Conservation (phyloP, 1,140 invertebrate species). For the Dendroctonus ponderosae region DNA sequence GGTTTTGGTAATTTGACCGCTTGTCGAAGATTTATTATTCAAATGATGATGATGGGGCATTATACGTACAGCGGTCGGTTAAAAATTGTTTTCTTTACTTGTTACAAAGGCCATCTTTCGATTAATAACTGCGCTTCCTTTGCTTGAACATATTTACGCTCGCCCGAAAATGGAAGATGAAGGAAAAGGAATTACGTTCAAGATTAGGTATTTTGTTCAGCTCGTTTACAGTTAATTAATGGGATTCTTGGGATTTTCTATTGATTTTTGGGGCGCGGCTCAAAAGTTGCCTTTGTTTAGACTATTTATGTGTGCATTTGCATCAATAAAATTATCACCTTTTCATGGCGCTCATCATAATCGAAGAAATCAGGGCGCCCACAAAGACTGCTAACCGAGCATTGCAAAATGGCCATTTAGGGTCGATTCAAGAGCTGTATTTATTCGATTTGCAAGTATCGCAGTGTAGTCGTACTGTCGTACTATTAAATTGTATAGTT, state of each 20-base stretch:
- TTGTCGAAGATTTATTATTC: constrained; percentile 34
- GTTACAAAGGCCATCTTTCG: constrained; percentile 6
- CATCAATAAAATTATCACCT: no score
- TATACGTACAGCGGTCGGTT: constrained; percentile 5
- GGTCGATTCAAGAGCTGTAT: neutral
- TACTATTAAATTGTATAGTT: constrained; percentile 8
- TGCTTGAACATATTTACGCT: no score
- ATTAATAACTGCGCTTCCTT: neutral
- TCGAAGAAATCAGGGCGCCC: neutral
- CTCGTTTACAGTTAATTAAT: no score
- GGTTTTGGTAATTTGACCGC: constrained; percentile 33
- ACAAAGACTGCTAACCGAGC: constrained; percentile 2
- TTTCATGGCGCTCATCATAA: no score
- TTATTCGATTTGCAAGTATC: constrained; percentile 8
- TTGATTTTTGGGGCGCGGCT: no score
- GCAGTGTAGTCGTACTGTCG: constrained; percentile 4
- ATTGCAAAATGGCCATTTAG: constrained; percentile 5
- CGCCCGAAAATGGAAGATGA: no score
- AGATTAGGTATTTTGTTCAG: no score
- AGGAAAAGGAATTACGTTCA: no score
- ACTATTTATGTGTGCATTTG: no score
- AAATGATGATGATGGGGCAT: constrained; percentile 32
- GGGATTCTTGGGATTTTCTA: no score
- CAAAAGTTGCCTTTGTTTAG: no score
- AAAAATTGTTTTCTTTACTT: constrained; percentile 19